Base-by-base conservation (phyloP, 1,140 invertebrate genomes). In the Ostrea edulis region DNA sequence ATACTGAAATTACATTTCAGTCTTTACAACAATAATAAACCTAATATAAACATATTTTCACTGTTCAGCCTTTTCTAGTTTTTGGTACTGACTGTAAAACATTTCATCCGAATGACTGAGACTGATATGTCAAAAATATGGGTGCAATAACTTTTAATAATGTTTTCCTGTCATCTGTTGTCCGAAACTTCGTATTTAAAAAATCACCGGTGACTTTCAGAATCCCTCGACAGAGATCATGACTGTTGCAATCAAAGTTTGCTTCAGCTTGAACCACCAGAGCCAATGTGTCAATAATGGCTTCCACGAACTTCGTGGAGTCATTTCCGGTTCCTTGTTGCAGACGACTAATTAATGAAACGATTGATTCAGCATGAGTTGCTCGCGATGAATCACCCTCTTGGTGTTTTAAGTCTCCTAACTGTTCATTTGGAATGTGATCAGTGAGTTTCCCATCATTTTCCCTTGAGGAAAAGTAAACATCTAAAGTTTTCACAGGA, bases 261-360 rank as follows among this genome's bases (percentile, higher is more conserved):
- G 25, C 22, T 35, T 77, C 68, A 35, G 68, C 14, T 35, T 77
- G 25, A 8, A 77, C 68, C 25, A 29, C 68, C 22, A 77, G 25
- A 29, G 68, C 22, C 68, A 77, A 35, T 14, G 68, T 77, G 68
- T 77, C 68, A 77, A 77, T 12, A 12, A 77, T 77, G 68, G 68
- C 68, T 25, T 25, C 68, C 0, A 77, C 68, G 68, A 77, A 77
- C 12, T 77, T 77, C 25, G 68, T 3, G 25, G 68, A 77, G 12
- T 77, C 12, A 25, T 77, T 77, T 14, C 25, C 68, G 9, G 68
- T 29, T 14, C 68, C 68, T 11, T 8, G 8, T 77, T 77, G 68
- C 22, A 77, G 68, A 25, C 25, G 68, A 77, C 68, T 77, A 35
- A 77, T 35, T 9, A 77, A 14, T 2, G 68, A 77, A 9, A 77